Evolutionary conservation across 1,140 invertebrate species (phyloP).

Genomic region (Pseudomyrmex pallidus): DNA sequence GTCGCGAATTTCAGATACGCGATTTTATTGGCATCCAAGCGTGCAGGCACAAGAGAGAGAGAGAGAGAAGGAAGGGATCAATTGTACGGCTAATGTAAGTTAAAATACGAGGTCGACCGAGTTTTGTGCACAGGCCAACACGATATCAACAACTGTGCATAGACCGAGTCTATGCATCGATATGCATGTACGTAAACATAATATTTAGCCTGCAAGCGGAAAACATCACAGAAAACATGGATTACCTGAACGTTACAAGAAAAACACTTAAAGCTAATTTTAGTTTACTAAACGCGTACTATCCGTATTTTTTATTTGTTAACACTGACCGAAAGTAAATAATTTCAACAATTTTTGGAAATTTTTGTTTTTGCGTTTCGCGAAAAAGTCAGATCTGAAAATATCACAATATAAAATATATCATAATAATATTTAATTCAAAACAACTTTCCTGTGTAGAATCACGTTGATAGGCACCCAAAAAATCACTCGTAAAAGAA

Average conservation of each 20-base stretch:
- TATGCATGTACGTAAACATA: too few species aligned
- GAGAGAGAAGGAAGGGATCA: conserved; percentile 29
- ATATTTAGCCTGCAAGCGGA: too few species aligned
- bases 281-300: too few species aligned
- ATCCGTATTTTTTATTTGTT: too few species aligned
- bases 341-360: too few species aligned
- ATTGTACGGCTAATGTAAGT: conserved; percentile 55
- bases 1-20: conserved; percentile 26
- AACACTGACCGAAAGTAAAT: too few species aligned
- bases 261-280: too few species aligned
- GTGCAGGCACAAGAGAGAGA: not conserved
- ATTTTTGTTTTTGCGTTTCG: too few species aligned
- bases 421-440: conserved; percentile 2
- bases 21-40: conserved; percentile 6
- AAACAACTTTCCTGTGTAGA: not conserved
- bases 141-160: too few species aligned
- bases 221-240: too few species aligned
- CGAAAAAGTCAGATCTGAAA: not conserved
- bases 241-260: too few species aligned
- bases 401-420: not conserved
- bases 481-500: conserved; percentile 14
- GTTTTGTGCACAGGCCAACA: not conserved
- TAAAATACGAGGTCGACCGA: conserved; percentile 33
- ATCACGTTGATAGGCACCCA: not conserved
- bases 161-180: too few species aligned